phyloP scores from a whole-genome alignment of 2,113 vertebrate genomes.

The Oryzias melastigma region DNA sequence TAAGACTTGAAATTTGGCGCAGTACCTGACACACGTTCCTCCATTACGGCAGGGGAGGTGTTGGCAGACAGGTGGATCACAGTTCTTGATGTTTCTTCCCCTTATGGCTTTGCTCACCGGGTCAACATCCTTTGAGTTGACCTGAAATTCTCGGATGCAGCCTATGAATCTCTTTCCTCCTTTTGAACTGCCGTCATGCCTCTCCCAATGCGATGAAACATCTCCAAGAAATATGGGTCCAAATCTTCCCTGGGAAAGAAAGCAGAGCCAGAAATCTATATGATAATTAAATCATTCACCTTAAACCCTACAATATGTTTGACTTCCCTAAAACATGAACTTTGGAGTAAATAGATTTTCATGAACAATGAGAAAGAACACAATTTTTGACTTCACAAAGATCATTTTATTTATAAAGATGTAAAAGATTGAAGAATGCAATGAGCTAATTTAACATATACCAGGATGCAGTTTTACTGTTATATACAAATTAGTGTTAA shows the following conservation, averaged over 20 bases:
- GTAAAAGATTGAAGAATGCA: too few relatives aligned
- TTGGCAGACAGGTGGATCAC: slow-evolving; percentile 76
- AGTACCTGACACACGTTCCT: slow-evolving; percentile 83
- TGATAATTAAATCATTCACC: slow-evolving; percentile 24
- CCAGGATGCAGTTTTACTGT: too few relatives aligned
- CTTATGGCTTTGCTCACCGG: slow-evolving; percentile 74
- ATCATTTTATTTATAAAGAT: too few relatives aligned
- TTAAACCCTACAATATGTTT: slow-evolving; percentile 17
- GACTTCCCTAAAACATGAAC: slow-evolving; percentile 1
- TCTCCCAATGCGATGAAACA: slow-evolving; percentile 72
- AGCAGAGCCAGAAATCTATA: slow-evolving; percentile 26
- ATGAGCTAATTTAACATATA: too few relatives aligned
- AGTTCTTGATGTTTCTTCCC: slow-evolving; percentile 84
- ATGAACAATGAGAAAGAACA: background rate
- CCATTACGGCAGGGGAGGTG: slow-evolving; percentile 82
- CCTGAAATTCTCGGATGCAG: slow-evolving; percentile 82
- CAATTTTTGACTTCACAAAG: background rate
- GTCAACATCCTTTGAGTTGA: slow-evolving; percentile 80
- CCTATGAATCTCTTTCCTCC: slow-evolving; percentile 74
- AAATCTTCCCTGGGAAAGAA: slow-evolving; percentile 71
- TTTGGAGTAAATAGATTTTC: slow-evolving; percentile 6
- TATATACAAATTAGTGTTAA: too few relatives aligned
- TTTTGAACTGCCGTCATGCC: slow-evolving; percentile 49
- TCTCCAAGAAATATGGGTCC: slow-evolving; percentile 83
- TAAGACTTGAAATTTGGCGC: background rate